Conservation (phyloP, 1,140 invertebrate genomes). For the Aradophagus sp. region DNA sequence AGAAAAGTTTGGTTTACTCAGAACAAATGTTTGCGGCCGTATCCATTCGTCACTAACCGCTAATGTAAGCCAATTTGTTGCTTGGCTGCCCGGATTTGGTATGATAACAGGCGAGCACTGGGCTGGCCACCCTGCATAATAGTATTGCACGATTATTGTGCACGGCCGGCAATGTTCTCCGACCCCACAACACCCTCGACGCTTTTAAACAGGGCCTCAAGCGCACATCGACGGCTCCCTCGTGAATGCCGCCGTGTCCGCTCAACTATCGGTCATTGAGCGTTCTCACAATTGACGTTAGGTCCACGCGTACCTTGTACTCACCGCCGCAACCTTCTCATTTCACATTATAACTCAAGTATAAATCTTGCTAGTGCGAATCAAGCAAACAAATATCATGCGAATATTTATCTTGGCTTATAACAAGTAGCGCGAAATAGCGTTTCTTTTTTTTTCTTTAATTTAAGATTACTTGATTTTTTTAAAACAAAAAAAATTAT, state of each 20-base stretch:
- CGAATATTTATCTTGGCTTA: no score
- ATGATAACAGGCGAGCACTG: conserved; percentile 59
- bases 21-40: conserved; percentile 67
- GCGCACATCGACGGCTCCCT: conserved; percentile 44
- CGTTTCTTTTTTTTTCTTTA: no score
- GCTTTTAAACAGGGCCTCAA: conserved; percentile 53
- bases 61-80: conserved; percentile 69
- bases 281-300: conserved; percentile 54
- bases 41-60: conserved; percentile 61
- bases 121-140: conserved; percentile 62
- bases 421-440: no score
- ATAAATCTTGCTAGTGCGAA: conserved; percentile 6
- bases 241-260: conserved; percentile 38
- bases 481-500: no score
- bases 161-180: conserved; percentile 57
- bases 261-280: conserved; percentile 46
- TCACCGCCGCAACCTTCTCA: conserved; percentile 20
- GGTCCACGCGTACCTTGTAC: conserved; percentile 36
- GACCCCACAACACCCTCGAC: conserved; percentile 47
- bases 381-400: neutral
- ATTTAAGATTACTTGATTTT: no score
- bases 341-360: conserved; percentile 18
- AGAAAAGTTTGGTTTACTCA: conserved; percentile 40
- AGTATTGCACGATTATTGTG: conserved; percentile 62
- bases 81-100: conserved; percentile 63